Evolutionary conservation across 2,113 vertebrate genomes (phyloP), one percentile per base, ranked within the genome.

Genomic region (Microtus richardsoni): DNA sequence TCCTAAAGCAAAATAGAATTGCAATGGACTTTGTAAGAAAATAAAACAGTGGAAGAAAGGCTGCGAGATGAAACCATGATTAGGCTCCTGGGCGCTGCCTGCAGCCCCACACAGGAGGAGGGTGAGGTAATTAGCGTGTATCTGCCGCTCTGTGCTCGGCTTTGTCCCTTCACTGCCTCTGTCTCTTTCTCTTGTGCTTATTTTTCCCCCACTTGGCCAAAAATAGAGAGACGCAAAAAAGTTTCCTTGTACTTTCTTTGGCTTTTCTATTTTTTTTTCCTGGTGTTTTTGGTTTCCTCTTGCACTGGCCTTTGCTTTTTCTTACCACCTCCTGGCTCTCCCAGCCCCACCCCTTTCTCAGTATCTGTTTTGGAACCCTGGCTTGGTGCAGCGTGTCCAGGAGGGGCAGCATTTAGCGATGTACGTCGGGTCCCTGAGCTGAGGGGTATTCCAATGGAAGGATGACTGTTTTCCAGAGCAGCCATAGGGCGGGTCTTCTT

Each of bases 181-280:
- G 47, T 87, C 95, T 91, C 86, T 60, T 86, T 85, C 60, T 49
- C 88, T 82, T 89, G 66, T n/a, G 94, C 66, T 91, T 89, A 36
- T 70, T 68, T 58, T 71, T 77, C 84, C 49, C 86, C 75, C 83
- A 83, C 90, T 95, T 94, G 90, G 54, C 80, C 96, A 94, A 97
- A 98, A 98, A 97, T 93, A 98, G 92, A 96, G 13, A 93, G 36
- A 94, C 79, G 17, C 49, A 96, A 93, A 95, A 96, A 96, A 73
- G 88, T 93, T 95, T n/a, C 85, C 92, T 93, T 82, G 94, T 93
- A 77, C 92, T 96, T 93, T 79, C 91, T 96, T 91, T 14, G 39
- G 93, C 85, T 89, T 95, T 96, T 92, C 62, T 93, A 11, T 84
- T 64, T 74, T 41, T 78, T 9, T 19, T 2, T 5, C 77, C 36